Base-by-base conservation (phyloP, 1,140 invertebrate species). In the Arion vulgaris region DNA sequence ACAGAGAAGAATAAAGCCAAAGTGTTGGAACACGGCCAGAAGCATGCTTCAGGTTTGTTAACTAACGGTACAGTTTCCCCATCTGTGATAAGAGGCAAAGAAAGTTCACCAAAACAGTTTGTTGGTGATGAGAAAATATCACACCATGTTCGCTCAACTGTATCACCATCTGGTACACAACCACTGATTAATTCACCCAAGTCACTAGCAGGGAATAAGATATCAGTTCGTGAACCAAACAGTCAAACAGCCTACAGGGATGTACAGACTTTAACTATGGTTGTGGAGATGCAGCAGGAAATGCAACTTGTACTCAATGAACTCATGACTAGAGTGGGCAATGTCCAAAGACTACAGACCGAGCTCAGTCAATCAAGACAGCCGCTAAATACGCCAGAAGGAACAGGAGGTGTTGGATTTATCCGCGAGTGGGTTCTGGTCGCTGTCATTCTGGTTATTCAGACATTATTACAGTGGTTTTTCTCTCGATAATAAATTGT, bases 381-480 rank as follows among this genome's bases (percentile, higher is more conserved):
- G 28, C 72, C 79, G 11, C 71, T 15, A n/a, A 41, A 41, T 7
- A 72, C 15, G 34, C 1, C n/a, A 7, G 62, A 62, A 81, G 7
- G 76, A 83, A 66, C 49, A 76, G 34, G 71, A 57, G 26, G 79
- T 36, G 26, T 34, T 39, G 19, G 19, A 9, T 62, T 83, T 7
- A 69, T 36, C 45, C 81, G 81, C 19, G 87, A 89, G 26, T 90
- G 89, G 89, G 49, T 91, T 23, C 80, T 90, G 9, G 82, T 91
- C 39, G 86, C 86, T 51, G 76, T 88, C 9, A 81, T 91, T 17
- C 85, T 91, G n/a, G 49, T 87, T 0, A 86, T 89, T 53, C 90
- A 91, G 71, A 84, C 86, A 15, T n/a, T 91, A 28, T 71, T 91
- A n/a, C 89, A 91, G 79, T 91, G 87, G 88, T 71, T 88, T 28